phyloP scores from a whole-genome alignment of 2,113 vertebrate genomes.

The Bubo bubo region DNA sequence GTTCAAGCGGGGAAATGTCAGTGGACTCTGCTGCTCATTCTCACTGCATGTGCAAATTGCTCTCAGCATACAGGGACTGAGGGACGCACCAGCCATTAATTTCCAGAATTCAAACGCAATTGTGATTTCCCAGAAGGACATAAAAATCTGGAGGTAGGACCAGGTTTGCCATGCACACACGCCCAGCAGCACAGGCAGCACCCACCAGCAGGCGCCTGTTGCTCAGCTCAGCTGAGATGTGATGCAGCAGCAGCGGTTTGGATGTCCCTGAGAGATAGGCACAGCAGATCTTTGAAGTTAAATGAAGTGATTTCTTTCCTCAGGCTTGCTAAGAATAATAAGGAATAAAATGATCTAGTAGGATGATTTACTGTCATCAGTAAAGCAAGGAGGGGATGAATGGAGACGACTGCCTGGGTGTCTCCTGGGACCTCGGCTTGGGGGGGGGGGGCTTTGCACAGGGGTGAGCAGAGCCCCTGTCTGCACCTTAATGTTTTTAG shows the following conservation, averaged over 20 bases:
- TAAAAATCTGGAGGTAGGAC: background rate
- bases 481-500: background rate
- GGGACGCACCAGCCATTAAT: background rate
- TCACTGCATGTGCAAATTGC: background rate
- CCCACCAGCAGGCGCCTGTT: background rate
- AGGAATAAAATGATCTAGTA: background rate
- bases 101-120: background rate
- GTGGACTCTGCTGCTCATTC: background rate
- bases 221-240: background rate
- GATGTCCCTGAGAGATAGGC: background rate
- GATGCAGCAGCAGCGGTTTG: background rate
- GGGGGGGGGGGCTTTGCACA: background rate
- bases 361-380: background rate
- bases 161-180: background rate
- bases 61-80: background rate
- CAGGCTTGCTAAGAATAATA: background rate
- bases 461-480: background rate
- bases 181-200: background rate
- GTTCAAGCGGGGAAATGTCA: background rate
- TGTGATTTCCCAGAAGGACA: background rate
- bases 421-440: background rate
- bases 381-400: background rate
- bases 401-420: background rate
- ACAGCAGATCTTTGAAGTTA: background rate
- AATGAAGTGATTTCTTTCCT: background rate